phyloP scores from a whole-genome alignment of 2,888 invertebrate species.

The Melangyna quadrimaculata region DNA sequence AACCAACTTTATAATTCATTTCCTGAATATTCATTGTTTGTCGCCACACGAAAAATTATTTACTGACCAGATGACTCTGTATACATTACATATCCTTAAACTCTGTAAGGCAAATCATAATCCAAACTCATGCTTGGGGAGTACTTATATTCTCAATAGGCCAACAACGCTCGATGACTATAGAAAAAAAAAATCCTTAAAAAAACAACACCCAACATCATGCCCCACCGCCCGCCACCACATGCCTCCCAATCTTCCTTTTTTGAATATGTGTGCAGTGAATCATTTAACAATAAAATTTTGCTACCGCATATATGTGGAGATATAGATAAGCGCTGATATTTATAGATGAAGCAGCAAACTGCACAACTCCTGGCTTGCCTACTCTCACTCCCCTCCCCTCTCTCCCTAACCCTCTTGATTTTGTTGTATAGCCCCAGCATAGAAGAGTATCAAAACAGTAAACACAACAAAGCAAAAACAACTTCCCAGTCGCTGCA shows the following conservation, averaged over 20 bases:
- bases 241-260: neutral
- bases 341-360: conserved; percentile 70
- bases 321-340: conserved; percentile 71
- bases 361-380: conserved; percentile 61
- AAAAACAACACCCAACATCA: neutral
- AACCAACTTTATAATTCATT: conserved; percentile 38
- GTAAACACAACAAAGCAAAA: conserved; percentile 44
- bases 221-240: neutral
- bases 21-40: conserved; percentile 42
- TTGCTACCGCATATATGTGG: conserved; percentile 69
- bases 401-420: neutral
- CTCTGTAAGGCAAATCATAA: conserved; percentile 54
- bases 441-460: conserved; percentile 34
- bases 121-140: conserved; percentile 22
- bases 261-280: conserved; percentile 63
- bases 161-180: conserved; percentile 22
- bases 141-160: conserved; percentile 46
- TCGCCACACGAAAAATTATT: conserved; percentile 37
- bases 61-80: conserved; percentile 33
- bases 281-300: conserved; percentile 72
- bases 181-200: neutral
- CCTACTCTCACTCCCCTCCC: neutral
- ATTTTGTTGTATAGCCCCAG: neutral
- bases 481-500: conserved; percentile 31
- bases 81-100: no score